A percentile compares a stretch with the other conserved stretches of the same genome.
phyloP scores from a whole-genome alignment of 2,797 vertebrate species.

The Ptychadena robeensis region DNA sequence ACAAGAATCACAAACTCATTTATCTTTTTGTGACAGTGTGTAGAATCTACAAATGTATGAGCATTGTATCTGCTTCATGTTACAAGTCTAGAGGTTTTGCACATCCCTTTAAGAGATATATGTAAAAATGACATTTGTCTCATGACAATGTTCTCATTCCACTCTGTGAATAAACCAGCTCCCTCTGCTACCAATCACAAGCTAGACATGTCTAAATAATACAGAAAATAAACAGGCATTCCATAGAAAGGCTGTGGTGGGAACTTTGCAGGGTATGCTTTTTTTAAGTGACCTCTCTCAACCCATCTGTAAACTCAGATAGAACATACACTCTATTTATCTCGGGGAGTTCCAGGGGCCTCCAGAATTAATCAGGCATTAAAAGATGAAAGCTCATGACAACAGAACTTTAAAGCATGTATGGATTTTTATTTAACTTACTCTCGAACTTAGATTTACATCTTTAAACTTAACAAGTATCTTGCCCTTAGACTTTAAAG shows the following conservation, averaged over 20 bases:
- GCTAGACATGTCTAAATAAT: constrained; percentile 59
- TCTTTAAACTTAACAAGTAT: constrained; percentile 59
- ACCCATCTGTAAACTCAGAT: constrained; percentile 45
- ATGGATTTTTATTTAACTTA: constrained; percentile 22
- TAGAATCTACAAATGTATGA: background rate
- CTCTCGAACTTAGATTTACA: constrained; percentile 62
- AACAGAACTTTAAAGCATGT: constrained; percentile 25
- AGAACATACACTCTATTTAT: constrained; percentile 47
- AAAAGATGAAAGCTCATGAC: constrained; percentile 42
- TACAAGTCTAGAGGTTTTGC: background rate
- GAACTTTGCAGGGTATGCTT: constrained; percentile 50
- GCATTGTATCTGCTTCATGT: background rate
- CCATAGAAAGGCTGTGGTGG: constrained; percentile 53
- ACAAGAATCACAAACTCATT: background rate
- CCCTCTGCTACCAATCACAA: constrained; percentile 37
- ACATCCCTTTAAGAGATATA: background rate
- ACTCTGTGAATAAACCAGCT: constrained; percentile 20
- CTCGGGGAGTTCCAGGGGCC: constrained; percentile 31
- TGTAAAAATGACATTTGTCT: constrained; percentile 40
- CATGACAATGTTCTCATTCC: constrained; percentile 27
- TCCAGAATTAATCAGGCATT: constrained; percentile 36
- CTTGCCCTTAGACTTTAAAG: constrained; percentile 67
- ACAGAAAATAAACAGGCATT: constrained; percentile 53
- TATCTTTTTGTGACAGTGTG: no score
- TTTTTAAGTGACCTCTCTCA: constrained; percentile 58